These are phyloP conservation scores for Mactromeris polynyma DNA, from an alignment of 2,888 invertebrate genomes.

Conservation along the genomic window DNA sequence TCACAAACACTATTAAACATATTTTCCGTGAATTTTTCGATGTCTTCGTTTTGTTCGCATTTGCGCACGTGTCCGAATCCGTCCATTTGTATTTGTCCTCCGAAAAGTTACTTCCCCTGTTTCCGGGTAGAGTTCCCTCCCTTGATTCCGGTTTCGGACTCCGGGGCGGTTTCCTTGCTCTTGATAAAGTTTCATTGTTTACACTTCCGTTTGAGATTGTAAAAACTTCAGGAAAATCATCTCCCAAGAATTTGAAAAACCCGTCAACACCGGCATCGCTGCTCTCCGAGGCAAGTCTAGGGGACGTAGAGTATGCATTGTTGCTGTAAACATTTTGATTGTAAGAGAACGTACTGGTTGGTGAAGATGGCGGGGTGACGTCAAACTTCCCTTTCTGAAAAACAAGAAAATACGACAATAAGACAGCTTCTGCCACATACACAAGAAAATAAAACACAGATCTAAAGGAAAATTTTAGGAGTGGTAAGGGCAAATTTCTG, in stretches of 20 bases:
- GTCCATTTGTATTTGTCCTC: constrained; percentile 64
- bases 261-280: constrained; percentile 48
- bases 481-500: too few relatives aligned
- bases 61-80: constrained; percentile 51
- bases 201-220: constrained; percentile 46
- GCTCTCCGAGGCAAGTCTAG: constrained; percentile 21
- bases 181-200: constrained; percentile 48
- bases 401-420: too few relatives aligned
- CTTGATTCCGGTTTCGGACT: constrained; percentile 35
- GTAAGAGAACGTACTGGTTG: constrained; percentile 38
- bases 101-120: constrained; percentile 41
- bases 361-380: constrained; percentile 57
- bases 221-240: constrained; percentile 56
- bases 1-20: constrained; percentile 55
- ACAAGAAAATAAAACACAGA: too few relatives aligned
- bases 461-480: too few relatives aligned
- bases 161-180: constrained; percentile 9
- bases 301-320: constrained; percentile 31
- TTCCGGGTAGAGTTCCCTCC: constrained; percentile 16
- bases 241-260: constrained; percentile 55
- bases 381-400: constrained; percentile 63
- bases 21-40: constrained; percentile 41
- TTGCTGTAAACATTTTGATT: constrained; percentile 56
- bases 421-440: too few relatives aligned
- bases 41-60: not conserved